Conservation (phyloP, 2,113 vertebrate species). For the Collichthys lucidus region DNA sequence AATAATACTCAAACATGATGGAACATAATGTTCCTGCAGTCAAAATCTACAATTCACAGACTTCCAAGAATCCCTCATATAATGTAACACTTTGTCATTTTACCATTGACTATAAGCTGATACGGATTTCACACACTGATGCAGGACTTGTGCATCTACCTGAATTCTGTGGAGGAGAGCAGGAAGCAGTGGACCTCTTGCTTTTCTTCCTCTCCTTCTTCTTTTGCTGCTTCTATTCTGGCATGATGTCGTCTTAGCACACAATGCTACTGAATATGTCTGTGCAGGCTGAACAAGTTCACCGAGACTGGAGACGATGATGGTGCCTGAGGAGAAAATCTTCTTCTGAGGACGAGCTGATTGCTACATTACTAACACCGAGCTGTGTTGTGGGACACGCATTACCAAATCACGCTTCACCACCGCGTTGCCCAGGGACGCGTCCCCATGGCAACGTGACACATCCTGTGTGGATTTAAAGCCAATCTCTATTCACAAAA, state of each 20-base stretch:
- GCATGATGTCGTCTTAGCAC: slow-evolving; percentile 34
- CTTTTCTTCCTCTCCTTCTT: slow-evolving; percentile 69
- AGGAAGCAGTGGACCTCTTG: slow-evolving; percentile 35
- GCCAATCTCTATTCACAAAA: too few relatives aligned
- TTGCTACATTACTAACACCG: too few relatives aligned
- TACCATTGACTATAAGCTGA: too few relatives aligned
- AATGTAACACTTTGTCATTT: neutral
- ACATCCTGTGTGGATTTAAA: too few relatives aligned
- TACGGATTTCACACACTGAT: neutral
- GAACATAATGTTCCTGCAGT: neutral
- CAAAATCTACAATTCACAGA: neutral
- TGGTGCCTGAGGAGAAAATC: neutral
- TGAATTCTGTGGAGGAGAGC: slow-evolving; percentile 54
- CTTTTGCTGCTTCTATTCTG: slow-evolving; percentile 50
- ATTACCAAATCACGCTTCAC: too few relatives aligned
- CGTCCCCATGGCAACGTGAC: too few relatives aligned
- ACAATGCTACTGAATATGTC: too few relatives aligned
- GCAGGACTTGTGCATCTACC: slow-evolving; percentile 46
- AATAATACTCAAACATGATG: neutral
- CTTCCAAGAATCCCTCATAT: neutral
- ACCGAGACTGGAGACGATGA: neutral
- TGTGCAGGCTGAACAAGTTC: neutral
- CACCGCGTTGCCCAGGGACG: too few relatives aligned
- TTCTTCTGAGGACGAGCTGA: neutral
- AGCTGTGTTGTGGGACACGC: too few relatives aligned